Conservation (phyloP, 2,113 vertebrate genomes). For the Tychaedon coryphoeus region DNA sequence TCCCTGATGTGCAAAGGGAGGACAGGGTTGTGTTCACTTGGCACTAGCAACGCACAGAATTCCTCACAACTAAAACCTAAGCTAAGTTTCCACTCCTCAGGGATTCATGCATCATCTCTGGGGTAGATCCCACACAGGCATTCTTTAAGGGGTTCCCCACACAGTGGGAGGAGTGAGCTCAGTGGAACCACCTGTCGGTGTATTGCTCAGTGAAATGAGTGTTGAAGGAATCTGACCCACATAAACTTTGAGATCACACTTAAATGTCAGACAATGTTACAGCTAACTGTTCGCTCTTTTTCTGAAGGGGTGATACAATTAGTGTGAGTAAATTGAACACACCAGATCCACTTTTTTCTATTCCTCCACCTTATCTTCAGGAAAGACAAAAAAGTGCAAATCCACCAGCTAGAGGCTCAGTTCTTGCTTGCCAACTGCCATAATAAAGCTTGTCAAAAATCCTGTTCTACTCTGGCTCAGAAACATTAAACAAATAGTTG, state of each 20-base stretch:
- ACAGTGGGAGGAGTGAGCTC: background rate
- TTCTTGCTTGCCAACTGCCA: background rate
- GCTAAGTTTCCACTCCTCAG: background rate
- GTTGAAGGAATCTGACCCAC: background rate
- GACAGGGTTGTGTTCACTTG: background rate
- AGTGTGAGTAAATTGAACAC: background rate
- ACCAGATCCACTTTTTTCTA: background rate
- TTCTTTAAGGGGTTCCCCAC: background rate
- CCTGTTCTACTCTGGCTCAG: background rate
- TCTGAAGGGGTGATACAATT: background rate
- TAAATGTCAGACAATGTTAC: background rate
- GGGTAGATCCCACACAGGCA: background rate
- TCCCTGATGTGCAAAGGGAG: background rate
- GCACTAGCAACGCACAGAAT: background rate
- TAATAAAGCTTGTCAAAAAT: slow-evolving; percentile 10
- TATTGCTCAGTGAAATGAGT: background rate
- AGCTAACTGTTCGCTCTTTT: background rate
- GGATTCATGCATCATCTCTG: background rate
- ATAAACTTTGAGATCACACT: background rate
- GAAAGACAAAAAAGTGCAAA: background rate
- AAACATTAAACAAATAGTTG: slow-evolving; percentile 13
- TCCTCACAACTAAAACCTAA: background rate
- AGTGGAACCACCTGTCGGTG: background rate
- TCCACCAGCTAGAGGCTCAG: background rate
- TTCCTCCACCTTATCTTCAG: background rate